phyloP scores from a whole-genome alignment of 2,888 invertebrate genomes.

The Cheilosia vernalis region DNA sequence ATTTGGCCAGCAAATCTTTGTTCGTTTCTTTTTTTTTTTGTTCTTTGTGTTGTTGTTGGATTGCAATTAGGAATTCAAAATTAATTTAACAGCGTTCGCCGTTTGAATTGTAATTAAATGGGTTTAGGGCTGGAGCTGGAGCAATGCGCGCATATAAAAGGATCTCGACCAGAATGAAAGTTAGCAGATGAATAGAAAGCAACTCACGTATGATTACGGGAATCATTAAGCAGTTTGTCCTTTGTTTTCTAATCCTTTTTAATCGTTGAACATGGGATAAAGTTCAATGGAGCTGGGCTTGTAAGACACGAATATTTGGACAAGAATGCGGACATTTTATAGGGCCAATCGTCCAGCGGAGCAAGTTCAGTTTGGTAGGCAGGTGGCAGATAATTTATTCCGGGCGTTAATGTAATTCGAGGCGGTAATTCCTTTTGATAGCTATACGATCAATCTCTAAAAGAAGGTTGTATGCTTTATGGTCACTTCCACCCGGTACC shows the following conservation, averaged over 20 bases:
- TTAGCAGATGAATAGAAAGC: conserved; percentile 16
- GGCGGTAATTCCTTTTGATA: no score
- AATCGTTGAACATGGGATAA: conserved; percentile 6
- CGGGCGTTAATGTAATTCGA: not conserved
- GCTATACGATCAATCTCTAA: no score
- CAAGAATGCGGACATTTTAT: not conserved
- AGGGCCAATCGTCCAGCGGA: no score
- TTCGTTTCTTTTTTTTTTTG: conserved; percentile 5
- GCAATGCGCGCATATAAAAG: not conserved
- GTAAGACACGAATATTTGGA: not conserved
- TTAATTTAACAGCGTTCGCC: conserved; percentile 66
- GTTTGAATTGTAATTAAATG: conserved; percentile 59
- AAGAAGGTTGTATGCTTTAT: no score
- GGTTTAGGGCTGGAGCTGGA: not conserved
- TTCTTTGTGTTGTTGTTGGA: conserved; percentile 5
- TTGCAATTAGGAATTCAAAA: conserved; percentile 69
- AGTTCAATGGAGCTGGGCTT: no score
- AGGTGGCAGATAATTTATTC: not conserved
- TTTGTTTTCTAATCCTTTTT: conserved; percentile 39
- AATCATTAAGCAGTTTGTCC: conserved; percentile 43
- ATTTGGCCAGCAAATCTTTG: conserved; percentile 48
- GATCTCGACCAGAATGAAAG: not conserved
- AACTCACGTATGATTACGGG: conserved; percentile 41
- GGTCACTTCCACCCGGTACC: no score
- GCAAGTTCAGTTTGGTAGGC: no score